Evolutionary conservation across 2,888 invertebrate species (phyloP).

Genomic region (Eugnorisma glareosa): DNA sequence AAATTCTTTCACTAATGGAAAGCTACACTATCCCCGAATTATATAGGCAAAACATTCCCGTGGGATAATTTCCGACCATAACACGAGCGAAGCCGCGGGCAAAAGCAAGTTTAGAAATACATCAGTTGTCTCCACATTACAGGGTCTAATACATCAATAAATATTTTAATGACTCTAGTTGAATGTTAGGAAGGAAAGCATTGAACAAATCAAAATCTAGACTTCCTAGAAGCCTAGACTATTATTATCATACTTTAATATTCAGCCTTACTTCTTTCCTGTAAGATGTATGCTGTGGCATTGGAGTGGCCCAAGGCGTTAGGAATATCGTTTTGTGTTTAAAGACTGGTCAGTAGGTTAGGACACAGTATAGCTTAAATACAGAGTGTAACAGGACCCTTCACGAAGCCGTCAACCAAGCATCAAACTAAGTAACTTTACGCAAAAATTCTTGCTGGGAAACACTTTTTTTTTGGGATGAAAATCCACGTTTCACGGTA

Average conservation of each 20-base stretch:
- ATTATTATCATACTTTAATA: conserved; percentile 52
- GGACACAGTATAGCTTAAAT: background rate
- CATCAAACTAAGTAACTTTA: too few species aligned
- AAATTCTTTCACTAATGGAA: too few species aligned
- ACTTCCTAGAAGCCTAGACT: conserved; percentile 47
- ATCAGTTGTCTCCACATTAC: background rate
- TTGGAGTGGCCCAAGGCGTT: conserved; percentile 24
- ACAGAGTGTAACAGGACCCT: too few species aligned
- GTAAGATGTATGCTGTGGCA: conserved; percentile 28
- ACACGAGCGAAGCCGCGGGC: too few species aligned
- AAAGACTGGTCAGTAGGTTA: background rate
- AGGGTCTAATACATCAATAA: conserved; percentile 13
- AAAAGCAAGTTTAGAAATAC: background rate
- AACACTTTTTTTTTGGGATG: too few species aligned
- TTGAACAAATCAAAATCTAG: conserved; percentile 26
- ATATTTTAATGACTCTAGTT: conserved; percentile 6
- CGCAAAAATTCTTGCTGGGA: too few species aligned
- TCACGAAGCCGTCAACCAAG: too few species aligned
- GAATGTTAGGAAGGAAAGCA: conserved; percentile 55
- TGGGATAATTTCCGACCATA: background rate
- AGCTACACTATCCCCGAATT: too few species aligned
- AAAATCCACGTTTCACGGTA: too few species aligned
- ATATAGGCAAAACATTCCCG: background rate
- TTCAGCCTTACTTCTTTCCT: conserved; percentile 49
- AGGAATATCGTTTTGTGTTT: background rate